phyloP scores from a whole-genome alignment of 1,140 invertebrate genomes.

The Varroa destructor region DNA sequence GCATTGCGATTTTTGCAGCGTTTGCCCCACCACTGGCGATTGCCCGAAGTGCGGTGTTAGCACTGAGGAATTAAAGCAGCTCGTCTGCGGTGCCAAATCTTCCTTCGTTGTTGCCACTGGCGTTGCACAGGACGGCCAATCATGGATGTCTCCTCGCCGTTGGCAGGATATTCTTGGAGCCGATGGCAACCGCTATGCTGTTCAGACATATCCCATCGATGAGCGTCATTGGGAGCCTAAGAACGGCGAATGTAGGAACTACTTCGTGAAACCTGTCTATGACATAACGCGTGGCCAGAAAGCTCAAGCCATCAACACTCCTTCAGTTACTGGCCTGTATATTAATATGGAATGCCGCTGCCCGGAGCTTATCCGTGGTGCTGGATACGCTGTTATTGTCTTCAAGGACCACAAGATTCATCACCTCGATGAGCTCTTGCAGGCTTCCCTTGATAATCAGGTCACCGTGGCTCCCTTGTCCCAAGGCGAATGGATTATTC shows the following conservation, averaged over 20 bases:
- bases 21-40: slow-evolving; percentile 12
- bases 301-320: background rate
- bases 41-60: background rate
- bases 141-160: slow-evolving; percentile 14
- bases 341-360: slow-evolving; percentile 6
- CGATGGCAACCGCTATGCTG: slow-evolving; percentile 1
- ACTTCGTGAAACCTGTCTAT: slow-evolving; percentile 22
- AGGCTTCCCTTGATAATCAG: background rate
- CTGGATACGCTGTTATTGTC: slow-evolving; percentile 9
- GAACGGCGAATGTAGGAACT: slow-evolving; percentile 7
- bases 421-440: background rate
- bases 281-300: slow-evolving; percentile 6
- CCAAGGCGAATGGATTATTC: slow-evolving; percentile 7
- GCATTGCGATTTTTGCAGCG: slow-evolving; percentile 1
- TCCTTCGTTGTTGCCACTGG: slow-evolving; percentile 18
- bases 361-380: background rate
- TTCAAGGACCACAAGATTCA: background rate
- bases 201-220: slow-evolving; percentile 7
- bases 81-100: slow-evolving; percentile 18
- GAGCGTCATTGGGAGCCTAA: slow-evolving; percentile 14
- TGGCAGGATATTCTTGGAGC: slow-evolving; percentile 25
- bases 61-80: background rate
- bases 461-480: slow-evolving; percentile 2
- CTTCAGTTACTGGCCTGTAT: background rate
- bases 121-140: background rate